Percentiles rank a stretch among this genome's conserved stretches.
Evolutionary conservation across 2,888 invertebrate species (phyloP).

Genomic region (Chrysolina americana): DNA sequence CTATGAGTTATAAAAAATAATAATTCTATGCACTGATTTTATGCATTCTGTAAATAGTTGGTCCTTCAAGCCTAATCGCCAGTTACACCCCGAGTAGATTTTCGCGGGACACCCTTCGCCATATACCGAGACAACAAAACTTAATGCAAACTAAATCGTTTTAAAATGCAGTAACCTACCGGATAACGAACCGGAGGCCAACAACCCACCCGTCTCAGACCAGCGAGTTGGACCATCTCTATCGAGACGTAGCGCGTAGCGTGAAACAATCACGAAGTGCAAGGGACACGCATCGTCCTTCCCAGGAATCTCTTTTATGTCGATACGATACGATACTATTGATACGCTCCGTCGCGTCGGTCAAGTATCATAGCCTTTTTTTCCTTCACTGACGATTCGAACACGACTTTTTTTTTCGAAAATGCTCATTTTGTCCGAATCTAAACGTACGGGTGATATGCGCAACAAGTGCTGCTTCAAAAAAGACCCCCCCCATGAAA

Average conservation of each 20-base stretch:
- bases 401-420: background rate
- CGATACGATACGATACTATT: constrained; percentile 8
- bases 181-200: constrained; percentile 14
- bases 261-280: constrained; percentile 18
- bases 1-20: too few relatives aligned
- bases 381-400: background rate
- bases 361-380: background rate
- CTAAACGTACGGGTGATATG: background rate
- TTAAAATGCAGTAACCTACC: constrained; percentile 5
- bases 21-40: too few relatives aligned
- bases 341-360: constrained; percentile 5
- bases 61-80: background rate
- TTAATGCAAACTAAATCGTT: constrained; percentile 10
- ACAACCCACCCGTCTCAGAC: constrained; percentile 18
- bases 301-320: constrained; percentile 21
- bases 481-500: background rate
- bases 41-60: background rate
- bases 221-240: constrained; percentile 19
- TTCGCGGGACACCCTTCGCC: background rate
- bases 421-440: background rate
- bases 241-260: constrained; percentile 16
- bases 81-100: background rate
- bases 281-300: constrained; percentile 29
- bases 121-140: background rate
- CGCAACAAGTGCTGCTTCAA: background rate